These are phyloP conservation scores for Lonchura striata DNA, from an alignment of 2,113 vertebrate species.

Conservation along the genomic window DNA sequence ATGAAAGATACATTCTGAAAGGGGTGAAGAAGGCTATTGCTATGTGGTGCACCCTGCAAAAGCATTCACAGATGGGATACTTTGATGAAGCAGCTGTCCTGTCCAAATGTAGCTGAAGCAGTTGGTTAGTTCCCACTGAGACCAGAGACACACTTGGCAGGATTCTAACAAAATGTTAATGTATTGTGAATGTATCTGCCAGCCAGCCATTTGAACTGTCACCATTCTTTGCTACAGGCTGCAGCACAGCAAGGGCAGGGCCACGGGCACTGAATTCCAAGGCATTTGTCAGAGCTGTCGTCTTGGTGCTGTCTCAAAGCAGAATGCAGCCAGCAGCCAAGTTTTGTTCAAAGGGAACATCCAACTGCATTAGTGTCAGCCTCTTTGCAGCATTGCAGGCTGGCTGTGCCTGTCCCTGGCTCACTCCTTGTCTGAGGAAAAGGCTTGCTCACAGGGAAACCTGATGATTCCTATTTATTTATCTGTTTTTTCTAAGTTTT, in stretches of 20 bases:
- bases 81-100: slow-evolving; percentile 47
- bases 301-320: slow-evolving; percentile 5
- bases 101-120: slow-evolving; percentile 29
- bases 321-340: slow-evolving; percentile 7
- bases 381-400: not conserved
- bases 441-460: not conserved
- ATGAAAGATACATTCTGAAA: not conserved
- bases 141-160: slow-evolving; percentile 47
- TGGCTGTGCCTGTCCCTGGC: not conserved
- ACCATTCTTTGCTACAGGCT: not conserved
- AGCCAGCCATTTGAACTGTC: slow-evolving; percentile 40
- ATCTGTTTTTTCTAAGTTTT: not conserved
- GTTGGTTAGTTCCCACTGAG: slow-evolving; percentile 35
- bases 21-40: not conserved
- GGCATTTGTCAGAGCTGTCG: slow-evolving; percentile 32
- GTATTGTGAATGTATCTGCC: slow-evolving; percentile 35
- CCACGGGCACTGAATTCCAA: not conserved
- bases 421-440: not conserved
- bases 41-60: not conserved
- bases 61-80: slow-evolving; percentile 43
- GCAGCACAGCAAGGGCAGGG: slow-evolving; percentile 2
- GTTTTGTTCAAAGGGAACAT: not conserved
- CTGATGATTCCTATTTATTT: not conserved
- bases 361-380: slow-evolving; percentile 21
- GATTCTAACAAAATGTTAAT: slow-evolving; percentile 38